phyloP scores from a whole-genome alignment of 2,797 vertebrate species.

The Enteromius argenteus region DNA sequence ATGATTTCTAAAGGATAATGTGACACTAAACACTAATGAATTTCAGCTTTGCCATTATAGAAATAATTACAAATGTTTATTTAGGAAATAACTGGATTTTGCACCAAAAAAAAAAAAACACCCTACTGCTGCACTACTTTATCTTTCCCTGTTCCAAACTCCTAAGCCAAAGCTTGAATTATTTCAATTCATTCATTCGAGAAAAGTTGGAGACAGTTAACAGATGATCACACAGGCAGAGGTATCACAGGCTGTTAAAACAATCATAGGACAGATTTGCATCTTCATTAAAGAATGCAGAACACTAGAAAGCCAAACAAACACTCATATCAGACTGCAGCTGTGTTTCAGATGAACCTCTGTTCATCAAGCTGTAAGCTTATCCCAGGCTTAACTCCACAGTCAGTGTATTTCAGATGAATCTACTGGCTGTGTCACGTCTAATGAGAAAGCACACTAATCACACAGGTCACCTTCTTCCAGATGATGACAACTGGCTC shows the following conservation, averaged over 20 bases:
- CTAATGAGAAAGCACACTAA: constrained; percentile 9
- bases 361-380: constrained; percentile 39
- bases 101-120: neutral
- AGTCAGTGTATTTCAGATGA: constrained; percentile 6
- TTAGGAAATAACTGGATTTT: neutral
- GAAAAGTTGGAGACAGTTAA: neutral
- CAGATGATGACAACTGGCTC: constrained; percentile 28
- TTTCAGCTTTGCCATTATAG: neutral
- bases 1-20: neutral
- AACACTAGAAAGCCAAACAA: neutral
- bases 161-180: neutral
- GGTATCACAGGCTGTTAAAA: neutral
- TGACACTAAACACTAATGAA: neutral
- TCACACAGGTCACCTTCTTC: constrained; percentile 35
- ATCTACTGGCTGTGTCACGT: neutral
- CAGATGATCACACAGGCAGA: neutral
- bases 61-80: neutral
- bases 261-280: neutral
- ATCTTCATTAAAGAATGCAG: neutral
- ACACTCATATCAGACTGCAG: neutral
- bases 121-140: neutral
- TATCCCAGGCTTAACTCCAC: constrained; percentile 28
- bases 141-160: neutral
- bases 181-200: neutral
- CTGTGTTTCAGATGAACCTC: constrained; percentile 8